Percentiles rank a stretch among this genome's conserved stretches.
Conservation (phyloP, 2,888 invertebrate species). For the Leptinotarsa juncta region DNA sequence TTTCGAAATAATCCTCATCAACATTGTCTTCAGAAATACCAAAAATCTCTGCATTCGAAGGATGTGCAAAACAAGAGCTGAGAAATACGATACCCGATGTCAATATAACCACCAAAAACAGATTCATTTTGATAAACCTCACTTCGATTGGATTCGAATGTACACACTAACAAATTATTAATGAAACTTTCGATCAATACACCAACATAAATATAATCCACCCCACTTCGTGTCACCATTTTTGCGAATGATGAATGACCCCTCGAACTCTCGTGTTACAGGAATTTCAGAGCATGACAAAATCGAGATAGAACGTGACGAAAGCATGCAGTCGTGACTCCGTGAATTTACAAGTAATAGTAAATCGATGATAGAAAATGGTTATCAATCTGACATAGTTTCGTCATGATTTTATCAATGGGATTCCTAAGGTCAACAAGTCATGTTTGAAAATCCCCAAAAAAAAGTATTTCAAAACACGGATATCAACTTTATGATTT, state of each 20-base stretch:
- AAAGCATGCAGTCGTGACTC: neutral
- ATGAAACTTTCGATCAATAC: neutral
- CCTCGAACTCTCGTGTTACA: neutral
- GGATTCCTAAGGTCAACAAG: neutral
- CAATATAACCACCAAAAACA: neutral
- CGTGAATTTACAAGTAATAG: neutral
- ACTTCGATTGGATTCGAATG: neutral
- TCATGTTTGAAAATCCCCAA: neutral
- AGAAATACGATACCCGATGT: neutral
- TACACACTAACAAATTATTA: neutral
- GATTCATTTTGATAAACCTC: neutral
- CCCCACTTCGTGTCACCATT: neutral
- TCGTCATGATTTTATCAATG: neutral
- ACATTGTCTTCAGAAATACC: neutral
- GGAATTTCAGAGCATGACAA: neutral
- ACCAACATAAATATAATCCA: neutral
- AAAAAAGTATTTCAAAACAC: neutral
- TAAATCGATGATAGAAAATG: neutral
- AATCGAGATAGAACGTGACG: neutral
- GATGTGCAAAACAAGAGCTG: neutral
- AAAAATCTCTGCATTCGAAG: neutral
- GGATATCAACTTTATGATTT: neutral
- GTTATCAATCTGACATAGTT: neutral
- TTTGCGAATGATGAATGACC: neutral
- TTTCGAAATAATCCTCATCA: neutral